A percentile compares a stretch with the other conserved stretches of the same genome.
Evolutionary conservation across 2,797 vertebrate genomes (phyloP).

Genomic region (Melanotaenia boesemani): DNA sequence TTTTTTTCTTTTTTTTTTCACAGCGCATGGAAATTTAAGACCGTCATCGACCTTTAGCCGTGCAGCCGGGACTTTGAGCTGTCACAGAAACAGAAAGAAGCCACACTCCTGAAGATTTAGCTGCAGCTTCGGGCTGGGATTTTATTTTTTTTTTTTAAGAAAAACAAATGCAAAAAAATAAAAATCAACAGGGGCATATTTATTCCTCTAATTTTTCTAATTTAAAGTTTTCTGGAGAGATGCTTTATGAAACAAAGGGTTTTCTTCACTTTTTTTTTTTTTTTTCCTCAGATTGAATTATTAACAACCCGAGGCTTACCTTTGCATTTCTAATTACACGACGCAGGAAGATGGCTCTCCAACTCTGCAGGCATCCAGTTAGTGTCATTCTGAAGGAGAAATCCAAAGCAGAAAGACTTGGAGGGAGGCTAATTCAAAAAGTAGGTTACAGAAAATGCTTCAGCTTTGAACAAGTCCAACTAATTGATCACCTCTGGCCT

Average conservation of each 20-base stretch:
- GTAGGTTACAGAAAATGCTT: slow-evolving; percentile 55
- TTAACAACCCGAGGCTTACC: slow-evolving; percentile 72
- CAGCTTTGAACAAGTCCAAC: slow-evolving; percentile 26
- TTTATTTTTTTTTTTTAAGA: no score
- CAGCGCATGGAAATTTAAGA: slow-evolving; percentile 30
- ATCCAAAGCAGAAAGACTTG: slow-evolving; percentile 31
- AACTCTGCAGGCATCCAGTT: slow-evolving; percentile 58
- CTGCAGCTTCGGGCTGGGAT: slow-evolving; percentile 57
- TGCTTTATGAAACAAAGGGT: slow-evolving; percentile 70
- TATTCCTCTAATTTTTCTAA: slow-evolving; percentile 69
- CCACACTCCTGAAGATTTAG: slow-evolving; percentile 41
- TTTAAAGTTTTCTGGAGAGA: slow-evolving; percentile 75
- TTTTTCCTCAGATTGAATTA: slow-evolving; percentile 56
- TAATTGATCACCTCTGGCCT: slow-evolving; percentile 50
- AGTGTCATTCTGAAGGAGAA: slow-evolving; percentile 61
- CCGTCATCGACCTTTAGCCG: slow-evolving; percentile 31
- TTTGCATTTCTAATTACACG: slow-evolving; percentile 77
- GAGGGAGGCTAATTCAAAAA: slow-evolving; percentile 45
- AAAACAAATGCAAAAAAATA: slow-evolving; percentile 22
- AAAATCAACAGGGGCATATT: slow-evolving; percentile 64
- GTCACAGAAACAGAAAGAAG: slow-evolving; percentile 32
- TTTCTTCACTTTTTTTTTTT: slow-evolving; percentile 9
- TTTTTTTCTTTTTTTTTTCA: slow-evolving; percentile 9
- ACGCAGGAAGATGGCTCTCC: slow-evolving; percentile 41
- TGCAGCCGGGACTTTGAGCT: slow-evolving; percentile 25